Base-by-base conservation (phyloP, 2,888 invertebrate species). In the Rhopalosiphum nymphaeae region DNA sequence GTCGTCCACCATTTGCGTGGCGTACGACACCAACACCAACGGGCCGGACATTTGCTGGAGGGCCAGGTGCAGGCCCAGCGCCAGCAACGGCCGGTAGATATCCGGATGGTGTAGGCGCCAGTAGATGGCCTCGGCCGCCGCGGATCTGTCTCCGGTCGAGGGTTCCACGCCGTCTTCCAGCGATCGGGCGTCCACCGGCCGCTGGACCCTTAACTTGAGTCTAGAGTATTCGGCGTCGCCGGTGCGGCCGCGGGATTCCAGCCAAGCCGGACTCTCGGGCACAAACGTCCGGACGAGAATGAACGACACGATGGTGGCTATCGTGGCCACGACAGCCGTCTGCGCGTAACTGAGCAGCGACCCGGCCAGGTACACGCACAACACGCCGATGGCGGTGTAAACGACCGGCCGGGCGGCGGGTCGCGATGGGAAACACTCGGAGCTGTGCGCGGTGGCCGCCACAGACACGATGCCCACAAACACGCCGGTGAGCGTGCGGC, bases 1-100 rank as follows among this genome's bases (percentile, higher is more conserved):
- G 26, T 94, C 91, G n/a, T 7, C 67, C 9, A 94, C 90, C 13
- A 94, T 7, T 25, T 87, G 29, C 11, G 85, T 3, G 86, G 94
- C 94, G 86, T 67, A 94, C 86, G 91, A 36, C 29, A 94, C 61
- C 7, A 94, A 4, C 11, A 90, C 86, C 86, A 94, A 0, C 9
- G 94, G 87, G 5, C 91, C 94, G 67, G 94, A 94, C 29, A 94
- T n/a, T n/a, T 94, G 94, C 61, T 94, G 94, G 5, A 94, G 91
- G 10, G 86, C 85, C 5, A 91, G 10, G 53, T 94, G 94, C 49
- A 91, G 25, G 67, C 91, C 53, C 21, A 94, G 53, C 49, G 94
- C 67, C 57, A 94, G 1, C 67, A 94, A 87, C 91, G 94, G 91
- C 21, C 90, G 57, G 94, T 91, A 86, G 0, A 91, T 44, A 1